phyloP scores from a whole-genome alignment of 2,888 invertebrate species.

The Idaea straminata region DNA sequence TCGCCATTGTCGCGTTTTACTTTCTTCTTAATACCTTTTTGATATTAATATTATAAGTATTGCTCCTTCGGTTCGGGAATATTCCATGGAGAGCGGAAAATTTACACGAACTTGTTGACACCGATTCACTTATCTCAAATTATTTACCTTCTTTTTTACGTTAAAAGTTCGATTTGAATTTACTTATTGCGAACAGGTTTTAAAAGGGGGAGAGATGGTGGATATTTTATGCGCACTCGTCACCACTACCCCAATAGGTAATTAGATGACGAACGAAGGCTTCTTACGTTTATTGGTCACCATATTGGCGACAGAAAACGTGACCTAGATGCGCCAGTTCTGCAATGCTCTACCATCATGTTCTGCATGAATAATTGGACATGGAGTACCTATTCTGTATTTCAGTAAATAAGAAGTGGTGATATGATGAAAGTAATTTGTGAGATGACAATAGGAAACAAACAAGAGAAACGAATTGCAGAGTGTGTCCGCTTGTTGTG shows the following conservation, averaged over 20 bases:
- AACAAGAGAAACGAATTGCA: slow-evolving; percentile 45
- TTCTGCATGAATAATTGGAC: too few relatives aligned
- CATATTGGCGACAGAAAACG: too few relatives aligned
- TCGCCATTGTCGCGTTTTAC: not conserved
- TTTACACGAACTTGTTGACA: not conserved
- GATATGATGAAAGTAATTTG: slow-evolving; percentile 1
- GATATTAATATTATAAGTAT: not conserved
- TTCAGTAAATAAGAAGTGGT: too few relatives aligned
- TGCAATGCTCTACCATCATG: too few relatives aligned
- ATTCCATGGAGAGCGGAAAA: not conserved
- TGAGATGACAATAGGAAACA: slow-evolving; percentile 17
- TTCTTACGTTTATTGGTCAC: too few relatives aligned
- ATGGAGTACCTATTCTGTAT: too few relatives aligned
- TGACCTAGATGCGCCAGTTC: too few relatives aligned
- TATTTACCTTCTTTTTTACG: not conserved
- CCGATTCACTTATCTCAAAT: not conserved
- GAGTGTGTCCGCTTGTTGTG: slow-evolving; percentile 61
- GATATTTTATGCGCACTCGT: not conserved
- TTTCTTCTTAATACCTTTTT: not conserved
- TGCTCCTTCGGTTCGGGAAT: not conserved
- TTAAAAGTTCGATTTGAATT: not conserved
- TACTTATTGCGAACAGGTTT: not conserved
- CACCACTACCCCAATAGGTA: not conserved
- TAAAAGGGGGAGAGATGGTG: not conserved
- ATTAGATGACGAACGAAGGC: too few relatives aligned